Evolutionary conservation across 2,797 vertebrate species (phyloP), one percentile per base, ranked within the genome.

Genomic region (Tragelaphus eurycerus): DNA sequence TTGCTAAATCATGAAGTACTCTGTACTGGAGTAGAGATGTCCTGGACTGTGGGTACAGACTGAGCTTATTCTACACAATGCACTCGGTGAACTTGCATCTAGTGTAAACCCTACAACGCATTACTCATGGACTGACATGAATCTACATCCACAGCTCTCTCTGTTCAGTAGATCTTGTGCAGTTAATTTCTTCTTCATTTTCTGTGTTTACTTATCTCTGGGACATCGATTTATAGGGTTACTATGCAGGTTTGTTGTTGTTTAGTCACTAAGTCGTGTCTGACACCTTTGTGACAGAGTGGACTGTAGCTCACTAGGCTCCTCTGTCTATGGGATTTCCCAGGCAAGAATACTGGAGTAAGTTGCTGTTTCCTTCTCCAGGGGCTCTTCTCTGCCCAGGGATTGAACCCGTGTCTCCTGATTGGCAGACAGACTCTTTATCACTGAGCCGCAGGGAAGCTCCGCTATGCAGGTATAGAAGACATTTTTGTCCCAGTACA

Each of bases 1-100:
- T 96, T 96, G 97, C 96, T 93, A 98, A 98, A 96, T 97, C 97
- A 27, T 98, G 98, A 98, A 98, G 97, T 16, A 84, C 94, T 97
- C 96, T 97, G 7, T 76, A 31, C 79, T 98, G 96, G 97, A 95
- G 96, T 87, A 89, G 74, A 97, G 71, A 86, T 94, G 97, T 95
- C 96, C 92, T 98, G 95, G 97, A 89, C 96, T 86, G 94, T 83
- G 96, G 97, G 84, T 96, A 76, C 76, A 97, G 95, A 95, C 86
- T 88, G 95, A 95, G 93, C 71, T 97, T 93, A 94, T 97, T 98
- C 94, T 98, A 90, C 85, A 59, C 95, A 98, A 86, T 0, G 4
- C 52, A 82, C 93, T 91, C 74, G 89, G 98, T 92, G 95, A 97
- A 98, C 92, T 17, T 94, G 93, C 59, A 95, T 96, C 96, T 64